Base-by-base conservation (phyloP, 2,113 vertebrate genomes). In the Nibea albiflora region DNA sequence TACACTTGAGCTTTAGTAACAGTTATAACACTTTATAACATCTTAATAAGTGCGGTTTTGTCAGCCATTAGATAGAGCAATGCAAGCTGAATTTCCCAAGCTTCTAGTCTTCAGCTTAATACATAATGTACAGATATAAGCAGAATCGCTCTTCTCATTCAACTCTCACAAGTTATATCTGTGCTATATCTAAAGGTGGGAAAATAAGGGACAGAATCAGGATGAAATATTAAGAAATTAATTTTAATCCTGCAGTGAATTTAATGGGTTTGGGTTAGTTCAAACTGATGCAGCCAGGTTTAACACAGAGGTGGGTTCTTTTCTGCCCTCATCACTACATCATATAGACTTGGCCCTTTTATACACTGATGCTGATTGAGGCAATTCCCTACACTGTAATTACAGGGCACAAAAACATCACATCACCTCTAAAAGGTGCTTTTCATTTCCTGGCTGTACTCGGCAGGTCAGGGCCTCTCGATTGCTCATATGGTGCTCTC, bases 401-500 rank as follows among this genome's bases (percentile, higher is more conserved):
- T 77, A 79, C 0, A 24, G 35, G 47, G 22, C 60, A 75, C 16
- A 78, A 72, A 82, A 61, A 50, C 42, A 54, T 16, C 28, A 15
- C 35, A 57, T 47, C 56, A 65, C 42, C 61, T 76, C n/a, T 67
- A 42, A 17, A 19, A 65, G 22, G 47, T 35, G 66, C 79, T 60
- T 78, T 88, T 85, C 44, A 58, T 90, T 81, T 81, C 73, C 73
- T 78, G 79, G 47, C 65, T 78, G 35, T 5, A 42, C 17, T 3
- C 2, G 1, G 31, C 78, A 16, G 57, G 60, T 77, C 72, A 61
- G 49, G 42, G n/a, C 39, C 47, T 52, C 68, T 26, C 12, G 26
- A 28, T 26, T 19, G 44, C 78, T 76, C 58, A 17, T 49, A 19
- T 7, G 20, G 16, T 50, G 71, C 46, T 68, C 82, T 57, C 26